phyloP scores from a whole-genome alignment of 2,113 vertebrate genomes.

The Brachyhypopomus gauderio region DNA sequence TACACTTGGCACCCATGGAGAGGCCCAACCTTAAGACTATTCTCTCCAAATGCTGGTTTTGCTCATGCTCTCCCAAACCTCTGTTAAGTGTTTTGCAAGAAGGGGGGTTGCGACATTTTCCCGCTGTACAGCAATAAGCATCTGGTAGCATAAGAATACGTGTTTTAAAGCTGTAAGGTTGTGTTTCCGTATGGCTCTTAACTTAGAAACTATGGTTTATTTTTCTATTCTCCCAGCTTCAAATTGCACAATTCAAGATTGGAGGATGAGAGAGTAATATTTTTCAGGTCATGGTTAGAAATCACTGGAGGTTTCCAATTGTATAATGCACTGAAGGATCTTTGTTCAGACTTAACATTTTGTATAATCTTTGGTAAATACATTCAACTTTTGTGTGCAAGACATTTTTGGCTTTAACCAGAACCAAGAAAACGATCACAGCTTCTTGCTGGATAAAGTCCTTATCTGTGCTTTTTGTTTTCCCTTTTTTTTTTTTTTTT shows the following conservation, averaged over 20 bases:
- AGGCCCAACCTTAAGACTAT: conserved; percentile 24
- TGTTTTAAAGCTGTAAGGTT: conserved; percentile 76
- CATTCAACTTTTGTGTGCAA: conserved; percentile 33
- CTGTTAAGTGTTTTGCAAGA: conserved; percentile 65
- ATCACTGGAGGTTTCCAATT: not conserved
- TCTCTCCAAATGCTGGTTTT: conserved; percentile 36
- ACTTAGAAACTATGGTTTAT: conserved; percentile 62
- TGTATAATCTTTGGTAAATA: conserved; percentile 27
- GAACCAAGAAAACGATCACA: conserved; percentile 1
- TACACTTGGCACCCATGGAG: conserved; percentile 35
- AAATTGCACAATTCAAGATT: conserved; percentile 67
- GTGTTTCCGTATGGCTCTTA: conserved; percentile 76
- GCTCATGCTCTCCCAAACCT: conserved; percentile 22
- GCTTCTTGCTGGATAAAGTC: conserved; percentile 11
- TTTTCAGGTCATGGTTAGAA: conserved; percentile 4
- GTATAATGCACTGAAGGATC: not conserved
- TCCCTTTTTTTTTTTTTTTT: not conserved
- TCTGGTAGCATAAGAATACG: conserved; percentile 74
- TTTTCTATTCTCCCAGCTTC: conserved; percentile 72
- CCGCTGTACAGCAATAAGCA: conserved; percentile 59
- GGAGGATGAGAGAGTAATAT: conserved; percentile 14
- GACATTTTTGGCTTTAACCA: conserved; percentile 3
- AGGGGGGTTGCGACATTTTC: conserved; percentile 75
- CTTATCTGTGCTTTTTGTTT: conserved; percentile 27
- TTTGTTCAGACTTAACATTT: conserved; percentile 15